Evolutionary conservation across 53 echinoderm and acorn worm species (phyloP), one percentile per base, ranked within the genome.

Genomic region (Arbacia lixula): DNA sequence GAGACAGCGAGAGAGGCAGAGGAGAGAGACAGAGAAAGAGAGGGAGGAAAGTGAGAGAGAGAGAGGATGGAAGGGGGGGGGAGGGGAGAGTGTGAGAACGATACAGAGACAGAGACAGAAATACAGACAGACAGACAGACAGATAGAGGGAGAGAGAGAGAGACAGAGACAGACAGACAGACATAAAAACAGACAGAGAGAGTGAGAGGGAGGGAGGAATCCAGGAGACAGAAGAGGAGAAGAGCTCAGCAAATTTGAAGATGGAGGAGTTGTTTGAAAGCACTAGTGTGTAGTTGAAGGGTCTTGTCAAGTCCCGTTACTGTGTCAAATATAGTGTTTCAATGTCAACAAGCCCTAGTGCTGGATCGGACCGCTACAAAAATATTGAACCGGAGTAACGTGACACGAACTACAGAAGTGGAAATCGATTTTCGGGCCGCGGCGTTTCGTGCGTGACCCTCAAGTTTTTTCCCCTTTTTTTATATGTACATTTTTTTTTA

Each of bases 301-400:
- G n/a, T n/a, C n/a, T n/a, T n/a, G n/a, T n/a, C n/a, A n/a, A n/a
- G n/a, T n/a, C n/a, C n/a, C n/a, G n/a, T n/a, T n/a, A n/a, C n/a
- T n/a, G n/a, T n/a, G n/a, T n/a, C n/a, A n/a, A n/a, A n/a, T n/a
- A n/a, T n/a, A n/a, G n/a, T n/a, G n/a, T 64, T 64, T 64, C 64
- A 35, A 32, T 64, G 64, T 64, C 64, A 64, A 64, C 64, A 64
- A 64, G 19, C 6, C 5, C 6, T 16, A 33, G 36, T 24, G 64
- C 19, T 64, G 12, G 64, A 12, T 16, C 36, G 12, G 34, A 64
- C 64, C 34, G 64, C 64, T 64, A 17, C 64, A 17, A 64, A 60
- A 64, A 64, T 64, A 64, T 64, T 64, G 64, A 64, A 64, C 14
- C 16, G 19, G 64, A 17, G 64, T 34, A 64, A 64, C 64, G 4